phyloP scores from a whole-genome alignment of 2,113 vertebrate genomes.

The Passer montanus region DNA sequence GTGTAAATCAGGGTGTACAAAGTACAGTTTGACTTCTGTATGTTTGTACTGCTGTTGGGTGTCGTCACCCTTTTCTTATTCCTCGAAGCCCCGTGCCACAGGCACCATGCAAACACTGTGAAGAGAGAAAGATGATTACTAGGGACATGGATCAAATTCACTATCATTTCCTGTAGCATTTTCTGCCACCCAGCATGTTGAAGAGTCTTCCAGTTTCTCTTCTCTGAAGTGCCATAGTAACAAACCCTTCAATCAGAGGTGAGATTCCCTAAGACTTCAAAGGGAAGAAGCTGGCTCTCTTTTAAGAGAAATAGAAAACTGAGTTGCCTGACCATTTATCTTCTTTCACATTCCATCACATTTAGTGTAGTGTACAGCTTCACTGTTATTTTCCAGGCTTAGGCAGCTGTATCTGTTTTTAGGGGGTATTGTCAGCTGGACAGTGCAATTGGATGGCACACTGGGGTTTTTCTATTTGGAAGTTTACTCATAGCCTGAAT shows the following conservation, averaged over 20 bases:
- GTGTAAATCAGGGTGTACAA: slow-evolving; percentile 29
- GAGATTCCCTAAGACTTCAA: not conserved
- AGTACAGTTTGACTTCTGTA: not conserved
- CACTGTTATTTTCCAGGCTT: not conserved
- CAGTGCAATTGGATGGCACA: not conserved
- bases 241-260: not conserved
- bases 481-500: not conserved
- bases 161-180: not conserved
- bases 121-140: slow-evolving; percentile 17
- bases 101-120: slow-evolving; percentile 37
- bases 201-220: slow-evolving; percentile 37
- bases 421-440: not conserved
- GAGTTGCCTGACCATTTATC: slow-evolving; percentile 7
- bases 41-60: slow-evolving; percentile 9
- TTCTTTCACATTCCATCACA: slow-evolving; percentile 44
- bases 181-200: not conserved
- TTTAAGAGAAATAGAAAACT: not conserved
- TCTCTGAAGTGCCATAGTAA: slow-evolving; percentile 56
- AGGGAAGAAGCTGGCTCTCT: slow-evolving; percentile 6
- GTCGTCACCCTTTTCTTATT: not conserved
- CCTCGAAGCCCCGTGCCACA: not conserved
- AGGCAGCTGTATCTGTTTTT: not conserved
- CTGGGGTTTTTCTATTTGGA: not conserved
- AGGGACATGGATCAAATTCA: slow-evolving; percentile 9
- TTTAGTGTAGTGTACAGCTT: not conserved